A percentile compares a stretch with the other conserved stretches of the same genome.
These are phyloP conservation scores for Ciconia nigra DNA, from an alignment of 2,797 vertebrate genomes.

Conservation along the genomic window DNA sequence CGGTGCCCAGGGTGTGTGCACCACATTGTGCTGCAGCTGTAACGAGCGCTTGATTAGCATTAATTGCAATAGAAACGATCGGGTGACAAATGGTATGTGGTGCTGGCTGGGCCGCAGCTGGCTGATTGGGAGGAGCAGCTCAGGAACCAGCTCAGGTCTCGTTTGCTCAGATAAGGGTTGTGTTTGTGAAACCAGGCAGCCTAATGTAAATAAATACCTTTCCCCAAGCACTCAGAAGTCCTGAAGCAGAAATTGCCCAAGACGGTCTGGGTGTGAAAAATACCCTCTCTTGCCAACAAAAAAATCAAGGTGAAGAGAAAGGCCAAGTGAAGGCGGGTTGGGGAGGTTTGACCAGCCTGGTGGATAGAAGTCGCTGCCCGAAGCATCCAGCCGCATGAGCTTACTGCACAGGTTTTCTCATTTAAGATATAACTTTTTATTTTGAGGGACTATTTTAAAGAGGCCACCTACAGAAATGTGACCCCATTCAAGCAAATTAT, in stretches of 20 bases:
- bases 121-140: background rate
- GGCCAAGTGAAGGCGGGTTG: background rate
- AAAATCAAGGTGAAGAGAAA: background rate
- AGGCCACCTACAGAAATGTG: background rate
- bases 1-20: background rate
- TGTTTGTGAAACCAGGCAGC: background rate
- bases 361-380: accelerated
- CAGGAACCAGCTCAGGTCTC: background rate
- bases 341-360: too few relatives aligned
- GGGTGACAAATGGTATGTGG: background rate
- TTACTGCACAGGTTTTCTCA: background rate
- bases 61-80: background rate
- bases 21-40: background rate
- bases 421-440: background rate
- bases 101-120: background rate
- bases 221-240: background rate
- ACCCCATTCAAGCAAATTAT: background rate
- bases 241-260: background rate
- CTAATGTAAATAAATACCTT: background rate
- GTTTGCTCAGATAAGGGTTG: background rate
- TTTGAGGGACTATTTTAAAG: background rate
- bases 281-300: background rate
- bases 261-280: background rate
- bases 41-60: background rate
- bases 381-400: background rate